These are phyloP conservation scores for Sylvilagus floridanus DNA, from an alignment of 2,797 vertebrate genomes.

Conservation along the genomic window DNA sequence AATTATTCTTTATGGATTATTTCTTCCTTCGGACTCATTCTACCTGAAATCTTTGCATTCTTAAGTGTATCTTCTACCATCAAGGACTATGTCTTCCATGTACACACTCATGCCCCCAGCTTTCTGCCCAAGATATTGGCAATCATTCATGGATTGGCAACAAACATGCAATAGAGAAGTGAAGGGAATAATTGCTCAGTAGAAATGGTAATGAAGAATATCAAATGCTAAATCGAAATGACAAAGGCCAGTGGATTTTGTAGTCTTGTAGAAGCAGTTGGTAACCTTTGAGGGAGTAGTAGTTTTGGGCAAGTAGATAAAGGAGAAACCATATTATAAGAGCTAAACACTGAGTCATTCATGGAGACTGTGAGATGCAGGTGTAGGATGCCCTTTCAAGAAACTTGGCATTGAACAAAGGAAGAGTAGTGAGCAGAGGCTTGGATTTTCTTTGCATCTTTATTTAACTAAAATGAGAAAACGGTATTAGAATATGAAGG, in stretches of 20 bases:
- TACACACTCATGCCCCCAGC: background rate
- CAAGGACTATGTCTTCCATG: background rate
- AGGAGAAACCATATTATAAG: background rate
- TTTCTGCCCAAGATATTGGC: background rate
- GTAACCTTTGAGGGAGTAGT: conserved; percentile 48
- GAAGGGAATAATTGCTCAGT: background rate
- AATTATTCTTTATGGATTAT: background rate
- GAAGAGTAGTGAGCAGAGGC: background rate
- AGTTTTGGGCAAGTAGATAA: background rate
- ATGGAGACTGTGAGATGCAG: background rate
- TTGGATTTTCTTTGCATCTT: conserved; percentile 1
- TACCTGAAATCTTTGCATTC: background rate
- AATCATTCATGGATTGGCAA: background rate
- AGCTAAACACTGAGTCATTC: background rate
- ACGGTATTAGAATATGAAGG: background rate
- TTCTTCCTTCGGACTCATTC: background rate
- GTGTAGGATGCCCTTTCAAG: conserved; percentile 43
- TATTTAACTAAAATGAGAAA: conserved; percentile 28
- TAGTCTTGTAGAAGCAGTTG: conserved; percentile 32
- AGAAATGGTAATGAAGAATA: background rate
- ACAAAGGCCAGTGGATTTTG: background rate
- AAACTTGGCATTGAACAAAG: conserved; percentile 3
- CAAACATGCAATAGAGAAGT: background rate
- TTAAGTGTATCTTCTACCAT: background rate
- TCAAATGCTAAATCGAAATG: conserved; percentile 1